A percentile compares a stretch with the other conserved stretches of the same genome.
Evolutionary conservation across 1,140 invertebrate species (phyloP).

Genomic region (Tribolium castaneum): DNA sequence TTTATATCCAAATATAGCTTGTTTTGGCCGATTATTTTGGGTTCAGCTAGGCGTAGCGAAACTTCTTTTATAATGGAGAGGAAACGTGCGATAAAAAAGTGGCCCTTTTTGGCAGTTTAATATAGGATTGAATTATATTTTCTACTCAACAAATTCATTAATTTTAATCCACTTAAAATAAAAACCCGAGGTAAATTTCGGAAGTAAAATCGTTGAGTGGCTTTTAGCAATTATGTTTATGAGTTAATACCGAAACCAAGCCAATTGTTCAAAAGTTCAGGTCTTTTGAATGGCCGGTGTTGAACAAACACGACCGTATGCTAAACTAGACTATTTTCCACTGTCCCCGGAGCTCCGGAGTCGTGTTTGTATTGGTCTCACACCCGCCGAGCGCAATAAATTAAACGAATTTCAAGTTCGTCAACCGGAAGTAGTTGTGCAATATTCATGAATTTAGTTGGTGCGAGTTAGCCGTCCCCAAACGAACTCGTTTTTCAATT

Average conservation of each 20-base stretch:
- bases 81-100: not conserved
- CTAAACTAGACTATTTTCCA: slow-evolving; percentile 11
- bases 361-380: slow-evolving; percentile 23
- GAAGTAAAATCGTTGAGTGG: not conserved
- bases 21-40: slow-evolving; percentile 3
- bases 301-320: slow-evolving; percentile 11
- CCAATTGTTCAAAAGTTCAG: slow-evolving; percentile 8
- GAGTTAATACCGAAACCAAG: not conserved
- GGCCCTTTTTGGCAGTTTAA: not conserved
- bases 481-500: slow-evolving; percentile 30
- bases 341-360: not conserved
- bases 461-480: not conserved
- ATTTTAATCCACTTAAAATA: too few species aligned
- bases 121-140: too few species aligned
- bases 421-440: slow-evolving; percentile 16
- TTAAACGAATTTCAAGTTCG: slow-evolving; percentile 34
- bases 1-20: slow-evolving; percentile 29
- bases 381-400: slow-evolving; percentile 9
- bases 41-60: not conserved
- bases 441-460: slow-evolving; percentile 23
- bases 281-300: slow-evolving; percentile 4
- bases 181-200: too few species aligned
- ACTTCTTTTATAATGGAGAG: not conserved
- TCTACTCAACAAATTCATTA: too few species aligned
- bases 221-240: not conserved